Base-by-base conservation (phyloP, 2,888 invertebrate species). In the Smittia sp. region DNA sequence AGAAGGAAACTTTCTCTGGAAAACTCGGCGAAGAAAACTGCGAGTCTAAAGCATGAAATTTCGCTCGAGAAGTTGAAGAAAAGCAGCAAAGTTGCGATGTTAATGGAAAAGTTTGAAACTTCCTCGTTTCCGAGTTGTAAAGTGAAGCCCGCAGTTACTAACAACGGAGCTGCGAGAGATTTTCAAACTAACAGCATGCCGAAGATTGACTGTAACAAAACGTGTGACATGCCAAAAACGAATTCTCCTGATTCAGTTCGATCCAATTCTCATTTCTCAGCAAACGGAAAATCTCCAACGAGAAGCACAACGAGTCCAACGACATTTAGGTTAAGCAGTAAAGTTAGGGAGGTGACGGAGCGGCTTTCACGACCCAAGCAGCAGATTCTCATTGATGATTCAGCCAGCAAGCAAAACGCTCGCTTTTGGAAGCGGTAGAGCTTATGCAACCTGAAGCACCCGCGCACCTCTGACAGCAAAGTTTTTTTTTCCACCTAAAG, bases 281-380 rank as follows among this genome's bases (percentile, higher is more conserved):
- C 1, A 25, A 25, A 18, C 4, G 1, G 20, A 58, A 58, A 58
- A 63, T n/a, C 69, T n/a, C 78, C 79, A 75, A 78, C 80, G 66
- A 78, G 80, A 74, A 83, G 80, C 72, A 78, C 82, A 78, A 82
- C 83, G 76, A 81, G 80, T 74, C 84, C 85, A 1, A 78, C 82
- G 76, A 76, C 81, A 76, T 79, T 82, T 77, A 80, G 84, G 80
- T 80, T 85, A 81, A 83, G 83, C 75, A 81, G 81, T 76, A 81
- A 84, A 32, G 81, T 83, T 11, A 80, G 81, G 65, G 83, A 84
- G 77, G 83, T 83, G 75, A 81, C 82, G 74, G 79, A 83, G 78
- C 79, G 83, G 77, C 78, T 82, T 76, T 79, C 81, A 76, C 78
- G 80, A 75, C 81, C 82, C 75, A 81, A 81, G 75, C 79, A 74